Evolutionary conservation across 2,113 vertebrate genomes (phyloP).

Genomic region (Anthoscopus minutus): DNA sequence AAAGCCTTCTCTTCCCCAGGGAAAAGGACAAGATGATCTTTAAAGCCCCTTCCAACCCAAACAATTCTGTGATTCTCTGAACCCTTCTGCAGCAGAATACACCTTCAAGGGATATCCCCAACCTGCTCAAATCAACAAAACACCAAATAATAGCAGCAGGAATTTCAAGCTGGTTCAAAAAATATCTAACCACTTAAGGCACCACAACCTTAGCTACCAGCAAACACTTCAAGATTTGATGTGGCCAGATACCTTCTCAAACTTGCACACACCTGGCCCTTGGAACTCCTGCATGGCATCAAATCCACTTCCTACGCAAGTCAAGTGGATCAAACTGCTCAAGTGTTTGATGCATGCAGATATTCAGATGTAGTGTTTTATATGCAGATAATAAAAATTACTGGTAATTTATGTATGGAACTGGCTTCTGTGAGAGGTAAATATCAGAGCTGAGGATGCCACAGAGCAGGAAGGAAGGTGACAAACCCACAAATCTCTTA

Average conservation of each 20-base stretch:
- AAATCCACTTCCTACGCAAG: background rate
- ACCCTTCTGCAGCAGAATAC: background rate
- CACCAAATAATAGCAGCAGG: background rate
- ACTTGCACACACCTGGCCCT: background rate
- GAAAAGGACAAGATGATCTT: background rate
- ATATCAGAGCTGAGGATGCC: background rate
- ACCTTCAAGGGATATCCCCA: background rate
- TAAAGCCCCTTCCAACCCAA: background rate
- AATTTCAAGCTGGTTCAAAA: background rate
- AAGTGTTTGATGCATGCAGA: background rate
- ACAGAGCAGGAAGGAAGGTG: background rate
- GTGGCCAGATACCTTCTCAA: background rate
- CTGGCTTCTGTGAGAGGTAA: background rate
- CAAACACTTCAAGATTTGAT: background rate
- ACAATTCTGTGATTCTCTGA: background rate
- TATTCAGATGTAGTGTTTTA: background rate
- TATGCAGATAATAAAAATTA: background rate
- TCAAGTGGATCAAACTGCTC: background rate
- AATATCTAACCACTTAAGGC: background rate
- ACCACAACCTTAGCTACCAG: background rate
- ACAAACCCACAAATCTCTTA: background rate
- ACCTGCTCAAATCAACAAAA: background rate
- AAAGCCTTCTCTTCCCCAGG: background rate
- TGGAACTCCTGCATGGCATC: background rate
- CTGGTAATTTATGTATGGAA: background rate